A percentile compares a stretch with the other conserved stretches of the same genome.
phyloP scores from a whole-genome alignment of 2,797 vertebrate species.

The Labeo calbasu region DNA sequence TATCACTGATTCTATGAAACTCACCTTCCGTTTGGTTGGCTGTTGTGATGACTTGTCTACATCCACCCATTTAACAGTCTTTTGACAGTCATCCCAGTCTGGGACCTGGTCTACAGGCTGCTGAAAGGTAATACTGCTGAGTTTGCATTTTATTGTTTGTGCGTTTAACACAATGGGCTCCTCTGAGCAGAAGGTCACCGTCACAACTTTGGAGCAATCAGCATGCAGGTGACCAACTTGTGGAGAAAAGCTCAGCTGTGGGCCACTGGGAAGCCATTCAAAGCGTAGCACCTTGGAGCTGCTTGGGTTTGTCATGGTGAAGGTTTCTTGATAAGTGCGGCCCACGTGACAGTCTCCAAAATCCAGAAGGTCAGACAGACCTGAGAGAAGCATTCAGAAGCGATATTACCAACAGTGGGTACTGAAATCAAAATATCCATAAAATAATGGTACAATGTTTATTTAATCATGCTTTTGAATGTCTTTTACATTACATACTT shows the following conservation, averaged over 20 bases:
- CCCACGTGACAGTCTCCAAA: slow-evolving; percentile 85
- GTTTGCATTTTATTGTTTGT: slow-evolving; percentile 77
- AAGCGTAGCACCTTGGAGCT: slow-evolving; percentile 78
- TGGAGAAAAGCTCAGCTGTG: slow-evolving; percentile 82
- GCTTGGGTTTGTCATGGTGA: slow-evolving; percentile 88
- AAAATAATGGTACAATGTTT: background rate
- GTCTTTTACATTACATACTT: slow-evolving; percentile 36
- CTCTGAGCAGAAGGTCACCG: slow-evolving; percentile 80
- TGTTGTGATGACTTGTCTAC: slow-evolving; percentile 10
- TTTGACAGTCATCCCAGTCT: slow-evolving; percentile 87
- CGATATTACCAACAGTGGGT: slow-evolving; percentile 3
- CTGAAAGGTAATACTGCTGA: slow-evolving; percentile 79
- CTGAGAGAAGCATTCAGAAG: slow-evolving; percentile 63
- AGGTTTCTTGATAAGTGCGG: slow-evolving; percentile 73
- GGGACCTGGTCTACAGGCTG: slow-evolving; percentile 78
- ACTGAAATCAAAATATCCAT: background rate
- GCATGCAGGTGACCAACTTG: slow-evolving; percentile 89
- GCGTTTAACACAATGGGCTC: slow-evolving; percentile 70
- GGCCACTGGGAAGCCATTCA: slow-evolving; percentile 79
- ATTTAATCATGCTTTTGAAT: background rate
- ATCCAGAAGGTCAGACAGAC: slow-evolving; percentile 74
- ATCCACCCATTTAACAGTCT: slow-evolving; percentile 78
- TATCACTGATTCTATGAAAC: background rate
- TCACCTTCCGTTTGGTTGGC: slow-evolving; percentile 80
- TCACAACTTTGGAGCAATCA: slow-evolving; percentile 84